These are phyloP conservation scores for Incurvaria masculella DNA, from an alignment of 2,888 invertebrate species.

Conservation along the genomic window DNA sequence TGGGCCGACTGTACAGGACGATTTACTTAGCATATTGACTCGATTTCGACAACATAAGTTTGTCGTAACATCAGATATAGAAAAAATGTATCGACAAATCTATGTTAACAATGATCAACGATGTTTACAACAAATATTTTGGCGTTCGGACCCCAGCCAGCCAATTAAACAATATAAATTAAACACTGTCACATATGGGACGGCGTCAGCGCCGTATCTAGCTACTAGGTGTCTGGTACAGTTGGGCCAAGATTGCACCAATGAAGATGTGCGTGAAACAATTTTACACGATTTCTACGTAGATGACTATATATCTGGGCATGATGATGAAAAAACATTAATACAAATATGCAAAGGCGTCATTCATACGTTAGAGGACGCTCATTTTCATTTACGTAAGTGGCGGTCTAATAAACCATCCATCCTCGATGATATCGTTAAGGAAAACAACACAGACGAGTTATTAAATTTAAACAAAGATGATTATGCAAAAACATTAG, in stretches of 20 bases:
- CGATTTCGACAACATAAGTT: too few species aligned
- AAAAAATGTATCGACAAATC: too few species aligned
- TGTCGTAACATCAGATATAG: too few species aligned
- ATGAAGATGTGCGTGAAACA: conserved; percentile 9
- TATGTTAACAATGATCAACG: conserved; percentile 11
- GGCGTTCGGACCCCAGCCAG: conserved; percentile 14
- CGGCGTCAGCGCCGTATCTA: conserved; percentile 16
- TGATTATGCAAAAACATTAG: conserved; percentile 16
- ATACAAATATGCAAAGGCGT: conserved; percentile 10
- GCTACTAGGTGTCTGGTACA: conserved; percentile 17
- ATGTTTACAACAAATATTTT: conserved; percentile 15
- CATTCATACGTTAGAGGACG: conserved; percentile 5
- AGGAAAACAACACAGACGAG: conserved; percentile 6
- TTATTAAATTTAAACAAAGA: conserved; percentile 9
- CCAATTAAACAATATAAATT: conserved; percentile 12
- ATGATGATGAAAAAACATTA: conserved; percentile 7
- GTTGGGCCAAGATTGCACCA: conserved; percentile 14
- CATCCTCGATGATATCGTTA: conserved; percentile 11
- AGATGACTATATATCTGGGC: too few species aligned
- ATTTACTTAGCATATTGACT: too few species aligned
- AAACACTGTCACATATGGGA: conserved; percentile 17
- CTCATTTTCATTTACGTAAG: conserved; percentile 15
- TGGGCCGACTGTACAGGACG: too few species aligned
- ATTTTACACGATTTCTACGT: conserved; percentile 15
- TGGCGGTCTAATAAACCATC: conserved; percentile 14